Base-by-base conservation (phyloP, 37 sponge, comb jelly and placozoan genomes). In the Lycopodina hypogea region DNA sequence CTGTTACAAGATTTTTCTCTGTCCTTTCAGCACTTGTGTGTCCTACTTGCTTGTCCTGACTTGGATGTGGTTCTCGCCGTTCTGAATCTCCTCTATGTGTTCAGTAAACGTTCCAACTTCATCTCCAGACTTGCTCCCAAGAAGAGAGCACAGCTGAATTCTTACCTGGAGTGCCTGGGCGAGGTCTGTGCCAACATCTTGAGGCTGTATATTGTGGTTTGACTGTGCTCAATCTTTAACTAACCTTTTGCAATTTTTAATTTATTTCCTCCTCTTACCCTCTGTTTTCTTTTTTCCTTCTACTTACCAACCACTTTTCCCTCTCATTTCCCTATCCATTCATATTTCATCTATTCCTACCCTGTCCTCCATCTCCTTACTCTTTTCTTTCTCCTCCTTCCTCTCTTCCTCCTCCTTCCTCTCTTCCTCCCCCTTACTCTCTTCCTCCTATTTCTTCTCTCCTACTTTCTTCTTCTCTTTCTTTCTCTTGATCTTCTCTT, bases 61-160 rank as follows among this genome's bases (percentile, higher is more conserved):
- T 73, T 97, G 79, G 95, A 97, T 40, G 84, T 97, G 26, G 89
- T 97, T 23, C 78, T 97, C n/a, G 88, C 93, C 48, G 93, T 90
- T 26, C 87, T 97, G n/a, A 95, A 97, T 63, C 86, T 97, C 21
- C 60, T 97, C 59, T 97, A 95, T 68, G 95, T 97, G 28, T 97
- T 97, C 86, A 91, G 95, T 74, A 97, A 97, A 62, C 67, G 98
- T 56, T 97, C 95, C 42, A 94, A 97, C 84, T 97, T 94, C 75
- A 79, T 97, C 29, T 86, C 93, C 19, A 32, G 98, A 40, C 84
- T 97, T 4, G 71, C 92, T 1, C 57, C 80, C 19, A 81, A 92
- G 56, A 86, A 91, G 42, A 72, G 92, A 30, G 45, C 63, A 15
- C 79, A 81, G 37, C 84, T 97, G 15, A 89, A 85, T 69, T 75